These are phyloP conservation scores for Caranx melampygus DNA, from an alignment of 2,113 vertebrate genomes.

Conservation along the genomic window DNA sequence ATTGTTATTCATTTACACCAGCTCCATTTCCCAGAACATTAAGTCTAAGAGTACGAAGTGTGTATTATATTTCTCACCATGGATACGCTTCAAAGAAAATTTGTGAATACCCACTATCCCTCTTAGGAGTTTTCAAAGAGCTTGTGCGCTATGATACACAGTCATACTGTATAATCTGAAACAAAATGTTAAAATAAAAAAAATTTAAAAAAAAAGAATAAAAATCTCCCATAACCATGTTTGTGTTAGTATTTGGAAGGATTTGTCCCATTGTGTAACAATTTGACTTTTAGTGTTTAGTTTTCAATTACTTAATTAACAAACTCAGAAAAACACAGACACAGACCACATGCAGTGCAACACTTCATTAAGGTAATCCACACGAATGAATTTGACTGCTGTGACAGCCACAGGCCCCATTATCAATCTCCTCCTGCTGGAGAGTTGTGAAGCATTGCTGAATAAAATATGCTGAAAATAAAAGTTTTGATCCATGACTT, in stretches of 20 bases:
- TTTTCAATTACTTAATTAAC: neutral
- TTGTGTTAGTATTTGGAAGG: neutral
- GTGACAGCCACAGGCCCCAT: neutral
- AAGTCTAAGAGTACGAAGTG: conserved; percentile 26
- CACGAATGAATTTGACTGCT: neutral
- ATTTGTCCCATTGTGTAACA: neutral
- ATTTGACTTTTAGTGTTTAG: neutral
- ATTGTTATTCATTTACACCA: conserved; percentile 67
- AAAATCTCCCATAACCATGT: neutral
- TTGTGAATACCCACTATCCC: neutral
- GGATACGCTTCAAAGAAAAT: conserved; percentile 8
- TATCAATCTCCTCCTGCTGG: neutral
- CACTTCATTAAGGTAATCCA: too few relatives aligned
- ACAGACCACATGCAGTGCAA: neutral
- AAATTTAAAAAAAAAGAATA: neutral
- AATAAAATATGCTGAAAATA: conserved; percentile 4
- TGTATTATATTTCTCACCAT: conserved; percentile 36
- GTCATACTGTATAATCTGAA: neutral
- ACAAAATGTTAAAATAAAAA: neutral
- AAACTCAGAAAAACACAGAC: neutral
- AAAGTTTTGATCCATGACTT: neutral
- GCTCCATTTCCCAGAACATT: conserved; percentile 38
- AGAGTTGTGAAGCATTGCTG: neutral
- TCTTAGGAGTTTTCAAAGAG: neutral
- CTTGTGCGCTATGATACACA: neutral